A percentile compares a stretch with the other conserved stretches of the same genome.
These are phyloP conservation scores for Dolichomitus sp. DNA, from an alignment of 2,888 invertebrate species.

Conservation along the genomic window DNA sequence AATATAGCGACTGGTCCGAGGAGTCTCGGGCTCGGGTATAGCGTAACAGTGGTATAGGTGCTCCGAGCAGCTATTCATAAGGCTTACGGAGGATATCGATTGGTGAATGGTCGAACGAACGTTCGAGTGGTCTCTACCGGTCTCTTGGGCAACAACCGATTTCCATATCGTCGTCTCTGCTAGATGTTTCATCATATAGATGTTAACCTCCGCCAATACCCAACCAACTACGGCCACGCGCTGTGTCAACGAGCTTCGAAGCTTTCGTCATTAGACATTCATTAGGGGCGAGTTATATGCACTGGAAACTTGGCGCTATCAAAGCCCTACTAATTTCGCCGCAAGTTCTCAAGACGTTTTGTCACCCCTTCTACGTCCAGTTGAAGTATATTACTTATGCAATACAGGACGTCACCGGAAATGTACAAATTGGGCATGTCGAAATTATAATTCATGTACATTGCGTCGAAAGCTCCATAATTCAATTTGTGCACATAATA, in stretches of 20 bases:
- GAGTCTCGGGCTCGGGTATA: conserved; percentile 1
- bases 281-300: conserved; percentile 22
- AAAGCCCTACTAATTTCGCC: conserved; percentile 14
- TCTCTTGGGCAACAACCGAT: conserved; percentile 60
- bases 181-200: neutral
- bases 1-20: conserved; percentile 18
- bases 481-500: too few relatives aligned
- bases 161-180: conserved; percentile 40
- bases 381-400: neutral
- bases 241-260: conserved; percentile 17
- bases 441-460: too few relatives aligned
- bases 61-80: conserved; percentile 34
- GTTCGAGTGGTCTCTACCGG: conserved; percentile 35
- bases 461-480: too few relatives aligned
- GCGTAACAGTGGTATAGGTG: conserved; percentile 10
- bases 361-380: neutral
- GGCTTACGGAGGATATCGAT: conserved; percentile 56
- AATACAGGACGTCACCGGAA: too few relatives aligned
- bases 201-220: neutral
- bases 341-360: neutral
- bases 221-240: neutral
- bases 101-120: conserved; percentile 51
- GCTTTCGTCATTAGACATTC: conserved; percentile 49
- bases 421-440: too few relatives aligned
- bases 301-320: conserved; percentile 5